Evolutionary conservation across 2,888 invertebrate species (phyloP).

Genomic region (Nomada flava): DNA sequence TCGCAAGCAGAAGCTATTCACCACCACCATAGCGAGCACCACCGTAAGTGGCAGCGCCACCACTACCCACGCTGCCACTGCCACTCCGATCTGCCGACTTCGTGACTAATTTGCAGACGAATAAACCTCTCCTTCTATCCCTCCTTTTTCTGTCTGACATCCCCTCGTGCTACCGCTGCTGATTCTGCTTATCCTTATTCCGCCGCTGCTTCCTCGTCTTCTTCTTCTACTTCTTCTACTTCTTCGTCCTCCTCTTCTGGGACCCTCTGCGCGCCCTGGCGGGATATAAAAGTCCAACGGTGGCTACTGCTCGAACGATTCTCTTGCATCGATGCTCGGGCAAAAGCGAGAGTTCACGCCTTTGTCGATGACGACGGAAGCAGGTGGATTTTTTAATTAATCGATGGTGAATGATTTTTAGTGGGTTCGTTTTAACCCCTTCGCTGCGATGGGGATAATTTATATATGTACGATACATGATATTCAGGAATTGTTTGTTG

Average conservation of each 20-base stretch:
- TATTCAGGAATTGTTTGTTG: too few species aligned
- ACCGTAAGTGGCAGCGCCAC: constrained; percentile 59
- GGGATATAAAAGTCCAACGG: constrained; percentile 13
- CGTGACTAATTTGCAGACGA: constrained; percentile 81
- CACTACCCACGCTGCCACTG: constrained; percentile 43
- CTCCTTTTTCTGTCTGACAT: constrained; percentile 16
- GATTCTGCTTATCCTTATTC: neutral
- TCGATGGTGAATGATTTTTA: neutral
- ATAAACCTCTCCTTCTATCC: constrained; percentile 62
- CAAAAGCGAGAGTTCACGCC: constrained; percentile 15
- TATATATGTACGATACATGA: too few species aligned
- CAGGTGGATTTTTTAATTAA: neutral
- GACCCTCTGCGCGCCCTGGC: neutral
- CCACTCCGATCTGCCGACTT: constrained; percentile 68
- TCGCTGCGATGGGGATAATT: too few species aligned
- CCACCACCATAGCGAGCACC: constrained; percentile 58
- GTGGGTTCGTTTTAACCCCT: too few species aligned
- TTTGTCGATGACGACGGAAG: neutral
- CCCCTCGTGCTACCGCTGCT: neutral
- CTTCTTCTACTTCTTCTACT: neutral
- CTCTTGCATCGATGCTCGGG: constrained; percentile 5
- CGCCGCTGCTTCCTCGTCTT: neutral
- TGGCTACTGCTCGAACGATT: constrained; percentile 8
- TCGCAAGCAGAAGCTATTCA: constrained; percentile 73
- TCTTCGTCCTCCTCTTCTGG: neutral